Conservation (phyloP, 2,797 vertebrate species). For the Carduelis carduelis region DNA sequence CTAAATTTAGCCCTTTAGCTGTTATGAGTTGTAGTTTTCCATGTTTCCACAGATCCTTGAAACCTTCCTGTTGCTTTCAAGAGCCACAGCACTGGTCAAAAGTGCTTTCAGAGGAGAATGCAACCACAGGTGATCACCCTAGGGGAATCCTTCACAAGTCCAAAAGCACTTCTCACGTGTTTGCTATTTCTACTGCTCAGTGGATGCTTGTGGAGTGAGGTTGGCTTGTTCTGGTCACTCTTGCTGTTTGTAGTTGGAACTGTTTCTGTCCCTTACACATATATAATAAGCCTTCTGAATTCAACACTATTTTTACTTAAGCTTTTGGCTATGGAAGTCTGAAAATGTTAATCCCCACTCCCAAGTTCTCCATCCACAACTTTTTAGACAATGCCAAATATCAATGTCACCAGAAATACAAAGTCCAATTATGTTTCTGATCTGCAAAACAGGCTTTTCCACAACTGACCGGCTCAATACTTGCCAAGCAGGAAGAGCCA, state of each 20-base stretch:
- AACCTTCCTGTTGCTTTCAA: neutral
- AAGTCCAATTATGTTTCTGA: neutral
- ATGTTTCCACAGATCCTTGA: neutral
- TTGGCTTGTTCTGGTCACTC: neutral
- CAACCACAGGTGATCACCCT: neutral
- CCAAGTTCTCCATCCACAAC: neutral
- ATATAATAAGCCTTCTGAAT: neutral
- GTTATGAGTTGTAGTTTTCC: neutral
- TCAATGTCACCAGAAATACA: neutral
- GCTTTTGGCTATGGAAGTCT: neutral
- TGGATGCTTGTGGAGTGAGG: neutral
- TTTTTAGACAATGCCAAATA: neutral
- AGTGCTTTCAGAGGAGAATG: neutral
- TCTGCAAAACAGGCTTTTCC: neutral
- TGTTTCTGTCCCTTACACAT: neutral
- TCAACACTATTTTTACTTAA: neutral
- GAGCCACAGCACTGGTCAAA: neutral
- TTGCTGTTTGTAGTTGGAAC: neutral
- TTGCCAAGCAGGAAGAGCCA: constrained; percentile 9
- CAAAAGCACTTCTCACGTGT: neutral
- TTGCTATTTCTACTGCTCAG: neutral
- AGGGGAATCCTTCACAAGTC: neutral
- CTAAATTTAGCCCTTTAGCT: neutral
- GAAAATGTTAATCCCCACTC: neutral
- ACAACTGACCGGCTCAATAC: neutral